These are phyloP conservation scores for Drosophila merina DNA, from an alignment of 2,888 invertebrate species.

Conservation along the genomic window DNA sequence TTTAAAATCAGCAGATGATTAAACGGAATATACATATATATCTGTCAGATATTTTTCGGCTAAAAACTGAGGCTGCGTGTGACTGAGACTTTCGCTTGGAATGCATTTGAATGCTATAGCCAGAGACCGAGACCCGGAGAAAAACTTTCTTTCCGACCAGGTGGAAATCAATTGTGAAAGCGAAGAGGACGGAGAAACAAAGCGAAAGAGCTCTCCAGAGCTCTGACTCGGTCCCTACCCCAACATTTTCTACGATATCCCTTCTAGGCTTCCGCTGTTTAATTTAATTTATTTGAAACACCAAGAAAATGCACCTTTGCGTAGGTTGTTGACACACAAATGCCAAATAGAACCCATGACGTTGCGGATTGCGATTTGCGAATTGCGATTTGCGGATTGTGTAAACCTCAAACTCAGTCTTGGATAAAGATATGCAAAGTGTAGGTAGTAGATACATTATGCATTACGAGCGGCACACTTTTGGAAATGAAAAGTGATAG, in stretches of 20 bases:
- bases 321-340: slow-evolving; percentile 63
- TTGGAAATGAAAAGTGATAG: background rate
- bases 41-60: slow-evolving; percentile 14
- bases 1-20: slow-evolving; percentile 37
- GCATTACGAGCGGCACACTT: background rate
- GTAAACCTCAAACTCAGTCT: slow-evolving; percentile 5
- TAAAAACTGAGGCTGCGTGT: slow-evolving; percentile 22
- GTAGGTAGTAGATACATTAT: too few relatives aligned
- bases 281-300: slow-evolving; percentile 22
- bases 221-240: slow-evolving; percentile 33
- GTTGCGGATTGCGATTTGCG: background rate
- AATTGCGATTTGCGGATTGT: background rate
- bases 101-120: slow-evolving; percentile 36
- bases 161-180: slow-evolving; percentile 44
- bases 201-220: background rate
- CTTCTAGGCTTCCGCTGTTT: background rate
- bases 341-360: slow-evolving; percentile 18
- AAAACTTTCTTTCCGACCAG: slow-evolving; percentile 41
- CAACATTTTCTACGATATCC: slow-evolving; percentile 12
- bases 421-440: slow-evolving; percentile 6
- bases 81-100: slow-evolving; percentile 39
- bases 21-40: slow-evolving; percentile 3
- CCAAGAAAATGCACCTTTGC: slow-evolving; percentile 9
- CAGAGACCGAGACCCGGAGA: slow-evolving; percentile 11
- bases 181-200: slow-evolving; percentile 6